These are phyloP conservation scores for Sturnus vulgaris DNA, from an alignment of 2,113 vertebrate genomes.

Conservation along the genomic window DNA sequence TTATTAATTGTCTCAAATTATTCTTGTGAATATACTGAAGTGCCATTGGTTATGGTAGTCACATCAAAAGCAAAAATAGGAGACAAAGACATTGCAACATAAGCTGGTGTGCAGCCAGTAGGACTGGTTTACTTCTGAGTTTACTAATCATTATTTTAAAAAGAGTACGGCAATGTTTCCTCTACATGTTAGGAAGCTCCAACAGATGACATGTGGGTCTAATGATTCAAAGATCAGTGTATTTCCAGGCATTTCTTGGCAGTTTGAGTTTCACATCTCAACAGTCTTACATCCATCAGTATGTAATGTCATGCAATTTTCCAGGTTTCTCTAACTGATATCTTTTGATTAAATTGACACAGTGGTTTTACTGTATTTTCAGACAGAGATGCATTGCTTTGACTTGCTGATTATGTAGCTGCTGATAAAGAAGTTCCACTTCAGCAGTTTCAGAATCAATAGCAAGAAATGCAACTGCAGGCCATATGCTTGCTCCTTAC, in stretches of 20 bases:
- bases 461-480: slow-evolving; percentile 2
- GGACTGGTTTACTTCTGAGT: neutral
- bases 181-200: neutral
- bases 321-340: neutral
- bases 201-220: neutral
- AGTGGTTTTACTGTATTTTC: neutral
- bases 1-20: neutral
- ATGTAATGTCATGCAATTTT: neutral
- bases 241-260: neutral
- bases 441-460: slow-evolving; percentile 44
- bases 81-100: neutral
- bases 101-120: neutral
- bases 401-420: slow-evolving; percentile 7
- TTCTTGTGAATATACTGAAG: neutral
- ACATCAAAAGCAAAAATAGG: neutral
- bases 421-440: slow-evolving; percentile 31
- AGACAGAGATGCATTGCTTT: neutral
- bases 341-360: slow-evolving; percentile 24
- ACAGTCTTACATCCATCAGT: neutral
- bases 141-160: neutral
- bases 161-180: neutral
- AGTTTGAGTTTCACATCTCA: neutral
- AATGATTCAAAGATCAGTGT: neutral
- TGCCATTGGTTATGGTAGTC: neutral
- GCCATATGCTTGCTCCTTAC: neutral